phyloP scores from a whole-genome alignment of 2,113 vertebrate genomes.

The Phaetusa simplex region DNA sequence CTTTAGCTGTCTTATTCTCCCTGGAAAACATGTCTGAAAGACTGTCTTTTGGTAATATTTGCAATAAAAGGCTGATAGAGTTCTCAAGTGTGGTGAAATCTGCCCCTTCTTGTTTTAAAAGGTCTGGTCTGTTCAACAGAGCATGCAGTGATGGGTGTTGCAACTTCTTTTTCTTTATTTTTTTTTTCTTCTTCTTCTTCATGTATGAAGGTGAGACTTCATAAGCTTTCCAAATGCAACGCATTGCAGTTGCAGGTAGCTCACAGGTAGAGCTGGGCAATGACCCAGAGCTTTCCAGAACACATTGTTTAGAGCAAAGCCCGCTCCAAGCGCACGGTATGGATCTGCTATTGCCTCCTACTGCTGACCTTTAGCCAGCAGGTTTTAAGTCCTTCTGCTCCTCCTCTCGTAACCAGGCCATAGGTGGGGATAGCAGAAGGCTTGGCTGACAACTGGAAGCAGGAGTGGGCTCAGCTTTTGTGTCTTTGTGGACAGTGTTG shows the following conservation, averaged over 20 bases:
- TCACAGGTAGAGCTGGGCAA: not conserved
- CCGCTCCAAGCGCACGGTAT: not conserved
- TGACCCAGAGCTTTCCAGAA: not conserved
- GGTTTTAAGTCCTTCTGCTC: not conserved
- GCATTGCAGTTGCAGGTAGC: not conserved
- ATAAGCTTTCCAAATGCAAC: not conserved
- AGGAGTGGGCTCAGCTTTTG: not conserved
- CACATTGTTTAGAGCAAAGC: not conserved
- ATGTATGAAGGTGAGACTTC: not conserved
- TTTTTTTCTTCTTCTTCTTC: not conserved
- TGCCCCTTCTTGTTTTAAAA: not conserved
- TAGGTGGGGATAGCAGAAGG: not conserved
- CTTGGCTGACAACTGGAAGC: not conserved
- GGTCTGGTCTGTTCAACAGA: not conserved
- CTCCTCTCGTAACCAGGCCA: not conserved
- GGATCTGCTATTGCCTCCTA: not conserved
- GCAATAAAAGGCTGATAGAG: not conserved
- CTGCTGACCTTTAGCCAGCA: not conserved
- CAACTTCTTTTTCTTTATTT: not conserved
- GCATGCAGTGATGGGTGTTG: not conserved
- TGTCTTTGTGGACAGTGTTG: not conserved
- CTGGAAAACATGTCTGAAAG: not conserved
- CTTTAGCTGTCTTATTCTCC: not conserved
- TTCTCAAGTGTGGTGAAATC: not conserved
- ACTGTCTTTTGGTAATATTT: not conserved